These are phyloP conservation scores for Machaerirhynchus nigripectus DNA, from an alignment of 2,113 vertebrate species.

Conservation along the genomic window DNA sequence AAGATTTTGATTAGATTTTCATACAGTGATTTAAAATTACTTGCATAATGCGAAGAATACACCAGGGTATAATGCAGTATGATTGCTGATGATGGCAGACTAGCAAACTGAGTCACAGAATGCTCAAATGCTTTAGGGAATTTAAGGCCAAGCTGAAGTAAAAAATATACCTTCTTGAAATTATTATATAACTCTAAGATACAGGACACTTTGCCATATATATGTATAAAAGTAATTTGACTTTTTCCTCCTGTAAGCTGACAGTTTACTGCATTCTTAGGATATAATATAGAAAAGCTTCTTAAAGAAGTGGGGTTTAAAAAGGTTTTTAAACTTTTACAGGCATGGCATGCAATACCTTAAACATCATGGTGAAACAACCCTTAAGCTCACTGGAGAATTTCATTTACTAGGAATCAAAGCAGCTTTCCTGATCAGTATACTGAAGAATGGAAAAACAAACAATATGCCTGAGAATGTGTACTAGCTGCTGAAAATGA, in stretches of 20 bases:
- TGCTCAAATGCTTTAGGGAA: neutral
- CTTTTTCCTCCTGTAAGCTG: neutral
- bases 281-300: neutral
- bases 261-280: neutral
- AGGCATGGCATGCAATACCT: neutral
- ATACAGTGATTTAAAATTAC: neutral
- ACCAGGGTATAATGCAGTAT: neutral
- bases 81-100: neutral
- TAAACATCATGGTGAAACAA: neutral
- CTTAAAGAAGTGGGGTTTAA: neutral
- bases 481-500: neutral
- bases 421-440: neutral
- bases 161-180: neutral
- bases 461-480: neutral
- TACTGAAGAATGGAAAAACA: neutral
- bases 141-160: neutral
- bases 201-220: neutral
- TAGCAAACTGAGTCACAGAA: neutral
- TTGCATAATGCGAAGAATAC: neutral
- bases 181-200: neutral
- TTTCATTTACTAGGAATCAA: neutral
- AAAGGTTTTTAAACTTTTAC: neutral
- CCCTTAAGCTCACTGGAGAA: neutral
- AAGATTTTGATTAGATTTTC: conserved; percentile 29
- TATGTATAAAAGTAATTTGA: neutral